Percentiles rank a stretch among this genome's conserved stretches.
These are phyloP conservation scores for Gastrophryne carolinensis DNA, from an alignment of 2,797 vertebrate genomes.

Conservation along the genomic window DNA sequence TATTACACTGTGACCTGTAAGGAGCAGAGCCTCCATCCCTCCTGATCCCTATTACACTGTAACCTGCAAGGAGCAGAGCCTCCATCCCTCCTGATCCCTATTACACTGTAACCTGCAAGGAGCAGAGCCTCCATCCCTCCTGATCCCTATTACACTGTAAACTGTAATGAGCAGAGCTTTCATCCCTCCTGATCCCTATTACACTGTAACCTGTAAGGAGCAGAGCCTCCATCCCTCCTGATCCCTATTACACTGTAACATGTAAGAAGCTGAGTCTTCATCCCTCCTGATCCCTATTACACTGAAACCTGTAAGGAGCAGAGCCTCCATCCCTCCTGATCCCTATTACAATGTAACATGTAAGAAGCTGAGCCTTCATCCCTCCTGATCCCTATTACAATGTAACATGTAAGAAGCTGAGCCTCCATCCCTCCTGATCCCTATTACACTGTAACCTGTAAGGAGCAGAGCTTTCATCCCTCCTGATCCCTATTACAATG, in stretches of 20 bases:
- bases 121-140: no score
- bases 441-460: neutral
- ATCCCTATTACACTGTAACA: neutral
- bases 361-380: neutral
- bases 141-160: no score
- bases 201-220: neutral
- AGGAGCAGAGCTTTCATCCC: no score
- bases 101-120: no score
- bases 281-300: neutral
- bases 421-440: neutral
- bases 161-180: no score
- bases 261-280: neutral
- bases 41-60: no score
- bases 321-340: neutral
- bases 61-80: no score
- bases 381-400: neutral
- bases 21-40: no score
- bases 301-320: neutral
- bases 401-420: neutral
- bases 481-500: neutral
- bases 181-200: neutral
- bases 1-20: no score
- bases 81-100: no score
- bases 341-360: neutral
- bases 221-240: neutral